phyloP scores from a whole-genome alignment of 1,140 invertebrate genomes.

The Lineus longissimus region DNA sequence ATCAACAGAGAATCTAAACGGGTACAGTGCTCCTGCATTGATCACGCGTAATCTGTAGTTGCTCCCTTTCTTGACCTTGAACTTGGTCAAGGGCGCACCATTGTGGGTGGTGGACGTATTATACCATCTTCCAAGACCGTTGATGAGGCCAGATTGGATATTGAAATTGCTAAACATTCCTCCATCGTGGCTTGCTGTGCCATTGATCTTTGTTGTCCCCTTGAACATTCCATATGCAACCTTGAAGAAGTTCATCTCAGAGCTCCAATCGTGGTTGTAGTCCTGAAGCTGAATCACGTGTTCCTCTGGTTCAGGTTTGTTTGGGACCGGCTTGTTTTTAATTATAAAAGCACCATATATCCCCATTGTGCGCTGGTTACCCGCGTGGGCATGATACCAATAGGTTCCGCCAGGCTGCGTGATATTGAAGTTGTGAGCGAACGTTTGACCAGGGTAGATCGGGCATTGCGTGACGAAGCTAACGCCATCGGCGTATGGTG shows the following conservation, averaged over 20 bases:
- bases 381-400: slow-evolving; percentile 86
- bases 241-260: slow-evolving; percentile 61
- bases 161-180: slow-evolving; percentile 27
- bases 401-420: slow-evolving; percentile 65
- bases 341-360: slow-evolving; percentile 69
- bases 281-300: not conserved
- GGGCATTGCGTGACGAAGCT: not conserved
- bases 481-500: not conserved
- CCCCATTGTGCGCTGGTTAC: slow-evolving; percentile 77
- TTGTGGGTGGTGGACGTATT: not conserved
- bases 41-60: slow-evolving; percentile 79
- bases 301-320: too few relatives aligned
- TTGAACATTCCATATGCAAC: slow-evolving; percentile 74
- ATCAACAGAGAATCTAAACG: slow-evolving; percentile 78
- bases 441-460: not conserved
- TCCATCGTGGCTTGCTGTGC: slow-evolving; percentile 59
- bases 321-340: slow-evolving; percentile 58
- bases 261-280: slow-evolving; percentile 37
- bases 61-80: slow-evolving; percentile 21
- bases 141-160: slow-evolving; percentile 17
- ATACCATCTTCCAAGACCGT: not conserved
- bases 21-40: slow-evolving; percentile 80
- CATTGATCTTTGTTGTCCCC: slow-evolving; percentile 68
- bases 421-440: not conserved
- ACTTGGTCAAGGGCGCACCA: slow-evolving; percentile 20